Evolutionary conservation across 2,888 invertebrate genomes (phyloP), one percentile per base, ranked within the genome.

Genomic region (Cataglyphis altisquamis): DNA sequence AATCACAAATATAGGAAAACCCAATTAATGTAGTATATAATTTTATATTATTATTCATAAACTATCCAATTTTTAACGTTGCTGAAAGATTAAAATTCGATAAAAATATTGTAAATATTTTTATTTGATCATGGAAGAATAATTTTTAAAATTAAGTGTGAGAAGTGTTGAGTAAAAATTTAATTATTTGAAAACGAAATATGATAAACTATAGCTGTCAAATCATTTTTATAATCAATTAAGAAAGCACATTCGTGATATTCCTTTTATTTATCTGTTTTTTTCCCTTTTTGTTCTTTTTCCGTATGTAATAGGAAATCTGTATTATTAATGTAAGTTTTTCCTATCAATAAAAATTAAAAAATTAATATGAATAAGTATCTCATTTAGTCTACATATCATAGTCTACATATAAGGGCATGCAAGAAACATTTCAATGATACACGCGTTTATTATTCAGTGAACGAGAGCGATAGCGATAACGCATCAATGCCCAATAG

Each of bases 401-500:
- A 25, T 9, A 72, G 66, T 48, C 21, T 84, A 39, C 15, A 41
- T 62, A 15, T 39, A 81, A 85, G 80, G 62, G 72, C 74, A 52
- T 52, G 55, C 83, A 60, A 25, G 12, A 21, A 82, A 72, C 36
- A 36, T 67, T 80, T 9, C 21, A 68, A 29, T 78, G 57, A 45
- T 72, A 55, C n/a, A 72, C 12, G 9, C 25, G 9, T 72, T 15
- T 73, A 39, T 84, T 67, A 62, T 84, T 67, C 68, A 84, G 48
- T 36, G 60, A 67, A n/a, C 60, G 64, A 57, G 45, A 25, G 18
- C 57, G 32, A 45, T 12, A 60, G 18, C 57, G 87, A 87, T 87
- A 90, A 85, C 29, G 57, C 15, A 68, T 83, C 85, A 88, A 77
- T 84, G 52, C 10, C 9, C n/a, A 21, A 41, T 21, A 32, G 45